Percentiles rank a stretch among this genome's conserved stretches.
phyloP scores from a whole-genome alignment of 2,113 vertebrate species.

The Notiomystis cincta region DNA sequence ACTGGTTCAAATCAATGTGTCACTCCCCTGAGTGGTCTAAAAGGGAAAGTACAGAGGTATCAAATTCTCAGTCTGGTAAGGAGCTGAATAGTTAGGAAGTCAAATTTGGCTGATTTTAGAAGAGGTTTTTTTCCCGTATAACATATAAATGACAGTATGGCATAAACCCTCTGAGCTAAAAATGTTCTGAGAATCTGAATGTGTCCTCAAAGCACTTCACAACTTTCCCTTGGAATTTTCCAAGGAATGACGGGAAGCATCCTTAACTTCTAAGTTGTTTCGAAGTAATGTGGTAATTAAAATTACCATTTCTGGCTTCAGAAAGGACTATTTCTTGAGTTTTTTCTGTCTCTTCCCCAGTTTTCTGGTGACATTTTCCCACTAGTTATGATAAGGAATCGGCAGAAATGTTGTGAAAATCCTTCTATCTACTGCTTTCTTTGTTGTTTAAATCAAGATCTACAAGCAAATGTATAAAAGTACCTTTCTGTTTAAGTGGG shows the following conservation, averaged over 20 bases:
- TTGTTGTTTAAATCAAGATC: neutral
- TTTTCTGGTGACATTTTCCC: neutral
- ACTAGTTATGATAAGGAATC: neutral
- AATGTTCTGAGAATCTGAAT: neutral
- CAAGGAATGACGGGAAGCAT: neutral
- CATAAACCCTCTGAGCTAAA: neutral
- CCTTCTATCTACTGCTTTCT: neutral
- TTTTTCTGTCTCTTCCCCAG: neutral
- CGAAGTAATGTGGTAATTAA: neutral
- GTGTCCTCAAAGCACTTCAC: neutral
- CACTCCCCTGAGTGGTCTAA: neutral
- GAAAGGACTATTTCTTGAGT: neutral
- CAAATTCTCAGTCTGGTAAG: neutral
- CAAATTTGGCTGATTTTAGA: neutral
- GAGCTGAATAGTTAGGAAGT: neutral
- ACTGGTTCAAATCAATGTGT: neutral
- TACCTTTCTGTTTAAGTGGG: neutral
- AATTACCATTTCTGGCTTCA: neutral
- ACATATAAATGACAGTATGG: accelerated
- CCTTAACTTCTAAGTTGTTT: neutral
- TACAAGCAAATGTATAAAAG: neutral
- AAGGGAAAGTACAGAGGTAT: neutral
- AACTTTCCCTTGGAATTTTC: neutral
- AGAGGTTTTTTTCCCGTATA: neutral
- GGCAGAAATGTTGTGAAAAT: neutral